A percentile compares a stretch with the other conserved stretches of the same genome.
Evolutionary conservation across 2,888 invertebrate genomes (phyloP).

Genomic region (Cantharis lateralis): DNA sequence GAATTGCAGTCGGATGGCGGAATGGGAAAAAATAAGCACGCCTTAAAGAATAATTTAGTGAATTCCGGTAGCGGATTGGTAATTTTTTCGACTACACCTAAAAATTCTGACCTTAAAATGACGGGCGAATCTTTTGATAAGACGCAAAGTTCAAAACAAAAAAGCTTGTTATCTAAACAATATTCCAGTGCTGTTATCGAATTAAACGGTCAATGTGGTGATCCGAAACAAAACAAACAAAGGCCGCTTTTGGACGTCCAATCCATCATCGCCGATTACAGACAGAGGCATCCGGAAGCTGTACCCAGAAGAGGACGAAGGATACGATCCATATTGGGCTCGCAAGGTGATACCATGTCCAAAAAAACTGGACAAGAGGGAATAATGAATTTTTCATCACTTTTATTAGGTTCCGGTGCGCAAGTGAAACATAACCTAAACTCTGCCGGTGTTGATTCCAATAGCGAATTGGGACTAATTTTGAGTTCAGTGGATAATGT

Average conservation of each 20-base stretch:
- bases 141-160: conserved; percentile 14
- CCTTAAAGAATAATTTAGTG: conserved; percentile 40
- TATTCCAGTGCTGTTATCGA: conserved; percentile 53
- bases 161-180: conserved; percentile 31
- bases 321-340: conserved; percentile 61
- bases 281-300: conserved; percentile 75
- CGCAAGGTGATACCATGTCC: conserved; percentile 38
- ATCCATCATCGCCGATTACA: conserved; percentile 80
- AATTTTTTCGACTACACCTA: conserved; percentile 30
- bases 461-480: conserved; percentile 49
- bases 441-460: conserved; percentile 42
- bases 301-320: conserved; percentile 71
- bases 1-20: conserved; percentile 38
- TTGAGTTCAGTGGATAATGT: conserved; percentile 50
- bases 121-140: conserved; percentile 20
- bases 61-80: conserved; percentile 26
- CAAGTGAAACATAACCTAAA: conserved; percentile 50
- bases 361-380: conserved; percentile 45
- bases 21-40: conserved; percentile 33
- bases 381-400: conserved; percentile 51
- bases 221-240: conserved; percentile 64
- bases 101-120: conserved; percentile 28
- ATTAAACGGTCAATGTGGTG: conserved; percentile 64
- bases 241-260: conserved; percentile 82
- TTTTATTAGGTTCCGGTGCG: conserved; percentile 56